Evolutionary conservation across 2,888 invertebrate species (phyloP).

Genomic region (Lamellibrachia columna): DNA sequence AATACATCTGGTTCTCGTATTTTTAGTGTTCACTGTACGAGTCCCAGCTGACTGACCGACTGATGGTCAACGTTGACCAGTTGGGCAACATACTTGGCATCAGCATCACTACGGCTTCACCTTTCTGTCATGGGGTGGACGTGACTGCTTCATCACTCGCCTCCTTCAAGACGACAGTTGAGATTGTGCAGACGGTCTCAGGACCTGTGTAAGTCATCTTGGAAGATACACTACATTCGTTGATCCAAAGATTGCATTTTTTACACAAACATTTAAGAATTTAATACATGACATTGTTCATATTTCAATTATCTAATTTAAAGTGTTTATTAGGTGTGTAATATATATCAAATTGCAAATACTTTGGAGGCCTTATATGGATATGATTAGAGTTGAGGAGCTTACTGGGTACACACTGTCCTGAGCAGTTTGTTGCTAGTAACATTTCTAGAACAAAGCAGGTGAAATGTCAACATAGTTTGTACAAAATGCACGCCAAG

Average conservation of each 20-base stretch:
- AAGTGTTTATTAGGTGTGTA: neutral
- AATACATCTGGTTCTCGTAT: constrained; percentile 42
- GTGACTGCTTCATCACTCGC: constrained; percentile 43
- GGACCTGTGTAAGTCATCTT: constrained; percentile 78
- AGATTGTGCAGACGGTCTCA: constrained; percentile 81
- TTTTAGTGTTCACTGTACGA: constrained; percentile 78
- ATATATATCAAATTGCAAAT: too few relatives aligned
- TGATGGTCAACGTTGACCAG: constrained; percentile 83
- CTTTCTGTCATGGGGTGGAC: constrained; percentile 65
- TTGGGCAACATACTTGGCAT: constrained; percentile 77
- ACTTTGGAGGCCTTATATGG: neutral
- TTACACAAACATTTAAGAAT: neutral
- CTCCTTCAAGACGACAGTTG: constrained; percentile 79
- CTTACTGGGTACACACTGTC: neutral
- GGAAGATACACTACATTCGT: neutral
- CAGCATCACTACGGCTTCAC: constrained; percentile 56
- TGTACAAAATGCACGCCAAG: neutral
- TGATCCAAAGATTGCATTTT: neutral
- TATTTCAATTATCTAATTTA: too few relatives aligned
- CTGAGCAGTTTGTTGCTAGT: too few relatives aligned
- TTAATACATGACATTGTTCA: neutral
- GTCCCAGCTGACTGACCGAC: constrained; percentile 79
- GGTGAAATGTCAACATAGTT: too few relatives aligned
- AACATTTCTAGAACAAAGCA: too few relatives aligned
- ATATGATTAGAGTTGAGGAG: neutral